phyloP scores from a whole-genome alignment of 2,888 invertebrate genomes.

The Parelbella ahira region DNA sequence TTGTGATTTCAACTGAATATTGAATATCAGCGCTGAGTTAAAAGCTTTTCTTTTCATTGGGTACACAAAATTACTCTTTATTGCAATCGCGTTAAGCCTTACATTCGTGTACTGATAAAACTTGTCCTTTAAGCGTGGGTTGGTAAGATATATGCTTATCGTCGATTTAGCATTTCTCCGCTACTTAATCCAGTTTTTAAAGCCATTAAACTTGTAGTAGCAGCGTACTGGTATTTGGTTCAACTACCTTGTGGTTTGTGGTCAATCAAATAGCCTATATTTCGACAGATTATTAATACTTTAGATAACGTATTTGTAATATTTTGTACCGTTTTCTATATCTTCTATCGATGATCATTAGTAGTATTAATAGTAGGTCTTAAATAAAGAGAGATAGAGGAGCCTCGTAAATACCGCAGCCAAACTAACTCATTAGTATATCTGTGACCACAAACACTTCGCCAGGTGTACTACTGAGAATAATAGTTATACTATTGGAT shows the following conservation, averaged over 20 bases:
- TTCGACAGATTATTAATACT: conserved; percentile 16
- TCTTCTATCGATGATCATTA: too few species aligned
- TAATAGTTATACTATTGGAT: too few species aligned
- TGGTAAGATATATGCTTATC: conserved; percentile 75
- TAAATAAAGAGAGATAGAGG: too few species aligned
- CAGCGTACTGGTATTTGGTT: conserved; percentile 52
- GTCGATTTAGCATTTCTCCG: conserved; percentile 73
- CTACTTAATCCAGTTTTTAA: conserved; percentile 76
- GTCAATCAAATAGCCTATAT: conserved; percentile 26
- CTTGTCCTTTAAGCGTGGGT: conserved; percentile 53
- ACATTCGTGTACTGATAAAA: conserved; percentile 30
- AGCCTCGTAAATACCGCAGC: too few species aligned
- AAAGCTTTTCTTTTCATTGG: conserved; percentile 20
- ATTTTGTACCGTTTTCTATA: too few species aligned
- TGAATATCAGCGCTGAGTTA: conserved; percentile 34
- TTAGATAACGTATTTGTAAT: not conserved
- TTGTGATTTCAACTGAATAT: conserved; percentile 36
- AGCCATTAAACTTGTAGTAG: conserved; percentile 73
- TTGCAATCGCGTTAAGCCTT: conserved; percentile 37
- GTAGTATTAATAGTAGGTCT: too few species aligned
- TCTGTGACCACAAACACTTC: too few species aligned
- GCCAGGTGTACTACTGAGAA: too few species aligned
- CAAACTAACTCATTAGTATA: too few species aligned
- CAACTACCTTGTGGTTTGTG: conserved; percentile 38
- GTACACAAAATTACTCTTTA: conserved; percentile 33